Evolutionary conservation across 23 tunicate genomes (phyloP), one percentile per base, ranked within the genome.

Genomic region (Botrylloides violaceus): DNA sequence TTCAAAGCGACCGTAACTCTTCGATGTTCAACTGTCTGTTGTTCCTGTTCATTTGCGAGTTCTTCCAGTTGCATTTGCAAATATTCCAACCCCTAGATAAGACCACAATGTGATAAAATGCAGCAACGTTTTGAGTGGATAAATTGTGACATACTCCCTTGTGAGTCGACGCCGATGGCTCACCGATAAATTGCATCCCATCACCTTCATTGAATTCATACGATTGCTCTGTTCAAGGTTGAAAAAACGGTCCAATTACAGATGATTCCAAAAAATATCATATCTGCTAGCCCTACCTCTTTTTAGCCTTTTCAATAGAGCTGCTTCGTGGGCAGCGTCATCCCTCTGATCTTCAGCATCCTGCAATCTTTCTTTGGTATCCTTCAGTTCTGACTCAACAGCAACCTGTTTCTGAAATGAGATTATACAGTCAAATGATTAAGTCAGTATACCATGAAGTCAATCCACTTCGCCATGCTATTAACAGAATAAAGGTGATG

Each of bases 61-160:
- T 86, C 95, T 32, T 68, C 95, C 28, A 86, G 66, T 55, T 86
- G 95, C 20, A 23, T 29, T 71, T 86, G 95, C 32, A 86, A 66
- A 81, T 59, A 86, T 59, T 86, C 82, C 43, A 86, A 35, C 5
- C 83, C 81, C 92, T 84, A n/a, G 7, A 21, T 7, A 59, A 18
- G 19, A 59, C 28, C 9, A 59, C 28, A 5, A 22, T 59, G n/a
- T n/a, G n/a, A n/a, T n/a, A n/a, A 26, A 21, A 59, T 12, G 64
- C 7, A 22, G 7, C 29, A 59, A 22, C 19, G 26, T 12, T 26
- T 59, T 59, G 64, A 7, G 28, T 59, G 9, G 7, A 59, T n/a
- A 59, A 59, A 29, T 0, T 19, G 49, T 33, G 0, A 31, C 74
- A 32, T 37, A 68, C 74, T 22, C 58, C 58, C 47, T 68, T 68